phyloP scores from a whole-genome alignment of 2,888 invertebrate genomes.

The Eudasyphora cyanicolor region DNA sequence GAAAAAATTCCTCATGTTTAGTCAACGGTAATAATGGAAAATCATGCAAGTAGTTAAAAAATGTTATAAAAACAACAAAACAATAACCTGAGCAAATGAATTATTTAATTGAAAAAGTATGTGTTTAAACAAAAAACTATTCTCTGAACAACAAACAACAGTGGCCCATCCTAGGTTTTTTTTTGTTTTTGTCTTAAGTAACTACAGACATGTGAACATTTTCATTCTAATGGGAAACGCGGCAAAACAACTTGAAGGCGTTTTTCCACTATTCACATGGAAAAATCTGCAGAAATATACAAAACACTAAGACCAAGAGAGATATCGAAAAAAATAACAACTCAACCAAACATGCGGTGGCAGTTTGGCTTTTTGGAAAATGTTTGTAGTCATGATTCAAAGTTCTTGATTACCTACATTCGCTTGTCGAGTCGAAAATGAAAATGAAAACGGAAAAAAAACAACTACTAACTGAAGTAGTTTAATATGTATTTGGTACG shows the following conservation, averaged over 20 bases:
- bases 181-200: background rate
- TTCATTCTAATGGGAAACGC: background rate
- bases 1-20: constrained; percentile 39
- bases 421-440: background rate
- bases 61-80: background rate
- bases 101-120: constrained; percentile 40
- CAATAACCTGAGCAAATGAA: background rate
- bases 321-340: too few species aligned
- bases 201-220: background rate
- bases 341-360: constrained; percentile 14
- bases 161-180: constrained; percentile 39
- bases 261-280: constrained; percentile 34
- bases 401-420: constrained; percentile 62
- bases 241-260: constrained; percentile 52
- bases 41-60: constrained; percentile 27
- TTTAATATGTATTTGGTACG: constrained; percentile 63
- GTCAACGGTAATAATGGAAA: constrained; percentile 41
- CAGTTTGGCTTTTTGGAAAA: constrained; percentile 21
- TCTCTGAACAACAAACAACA: constrained; percentile 25
- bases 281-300: constrained; percentile 22
- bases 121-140: constrained; percentile 28
- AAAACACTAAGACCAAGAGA: too few species aligned
- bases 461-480: constrained; percentile 43
- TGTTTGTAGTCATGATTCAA: constrained; percentile 50
- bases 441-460: constrained; percentile 35